Base-by-base conservation (phyloP, 2,888 invertebrate species). In the Tipula unca region DNA sequence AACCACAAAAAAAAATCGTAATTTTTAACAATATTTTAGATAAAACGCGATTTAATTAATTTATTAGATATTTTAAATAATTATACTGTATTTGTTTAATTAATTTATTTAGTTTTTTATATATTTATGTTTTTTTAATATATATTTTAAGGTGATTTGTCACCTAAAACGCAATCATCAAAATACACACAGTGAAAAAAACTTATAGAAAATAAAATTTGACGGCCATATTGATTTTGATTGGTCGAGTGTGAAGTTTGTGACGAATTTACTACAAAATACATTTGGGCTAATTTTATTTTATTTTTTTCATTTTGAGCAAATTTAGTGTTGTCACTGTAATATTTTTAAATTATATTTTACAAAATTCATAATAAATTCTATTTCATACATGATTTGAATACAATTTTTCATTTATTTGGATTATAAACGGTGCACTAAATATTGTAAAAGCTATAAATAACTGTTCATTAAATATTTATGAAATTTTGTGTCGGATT, bases 141-240 rank as follows among this genome's bases (percentile, higher is more conserved):
- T 83, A 13, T 8, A 20, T 84, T 39, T 84, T 36, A 84, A 84
- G 84, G 84, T 84, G 84, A 84, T 84, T 84, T 84, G 84, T 84
- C 84, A 84, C 84, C 48, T 85, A 48, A 85, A 85, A 48, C 85
- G 85, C 85, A 85, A 85, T 85, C 85, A 85, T 85, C 48, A 85
- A 85, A 35, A 85, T 54, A 48, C 85, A 85, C 85, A 85, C 84
- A 84, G 20, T 35, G 35, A 36, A 36, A 84, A 85, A 42, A 48
- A 54, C 54, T 85, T 48, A 85, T 85, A 69, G 85, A 85, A 85
- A 42, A 39, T 42, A 48, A 48, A 48, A 48, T 85, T 86, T 85
- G 86, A 86, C 87, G 85, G 87, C 87, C 87, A 87, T 87, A 86
- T 86, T 86, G 39, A 54, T 87, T 86, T 84, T 86, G 29, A 39